Conservation (phyloP, 1,140 invertebrate genomes). For the Stegodyphus dumicola region DNA sequence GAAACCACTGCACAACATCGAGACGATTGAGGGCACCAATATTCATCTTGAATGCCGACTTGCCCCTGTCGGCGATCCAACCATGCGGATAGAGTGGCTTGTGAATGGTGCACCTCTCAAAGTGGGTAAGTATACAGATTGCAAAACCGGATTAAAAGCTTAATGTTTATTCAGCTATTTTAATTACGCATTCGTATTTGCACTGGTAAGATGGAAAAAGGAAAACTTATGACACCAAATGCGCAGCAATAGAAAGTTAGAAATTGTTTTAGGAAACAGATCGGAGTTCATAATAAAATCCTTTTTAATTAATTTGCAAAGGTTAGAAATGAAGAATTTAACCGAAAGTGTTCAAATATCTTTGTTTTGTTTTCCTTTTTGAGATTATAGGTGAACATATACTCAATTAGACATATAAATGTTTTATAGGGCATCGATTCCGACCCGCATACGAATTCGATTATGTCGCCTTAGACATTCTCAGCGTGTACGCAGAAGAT, state of each 20-base stretch:
- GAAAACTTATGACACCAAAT: too few relatives aligned
- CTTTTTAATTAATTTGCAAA: too few relatives aligned
- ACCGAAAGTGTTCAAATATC: too few relatives aligned
- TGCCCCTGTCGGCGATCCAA: conserved; percentile 92
- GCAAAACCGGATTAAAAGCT: not conserved
- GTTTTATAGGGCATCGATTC: conserved; percentile 84
- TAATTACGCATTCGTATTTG: not conserved
- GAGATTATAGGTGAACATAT: not conserved
- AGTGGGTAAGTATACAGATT: conserved; percentile 69
- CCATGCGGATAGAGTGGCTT: conserved; percentile 97
- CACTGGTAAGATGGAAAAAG: too few relatives aligned
- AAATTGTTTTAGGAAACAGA: too few relatives aligned
- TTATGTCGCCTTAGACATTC: conserved; percentile 93
- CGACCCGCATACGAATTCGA: conserved; percentile 97
- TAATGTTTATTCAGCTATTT: not conserved
- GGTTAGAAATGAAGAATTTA: too few relatives aligned
- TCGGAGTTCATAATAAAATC: too few relatives aligned
- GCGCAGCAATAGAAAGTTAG: too few relatives aligned
- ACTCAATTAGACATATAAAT: not conserved
- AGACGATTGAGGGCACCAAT: conserved; percentile 90
- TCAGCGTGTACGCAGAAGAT: conserved; percentile 96
- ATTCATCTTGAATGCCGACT: conserved; percentile 93
- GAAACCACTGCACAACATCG: conserved; percentile 87
- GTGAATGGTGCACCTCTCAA: conserved; percentile 86
- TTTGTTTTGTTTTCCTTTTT: too few relatives aligned